A percentile compares a stretch with the other conserved stretches of the same genome.
These are phyloP conservation scores for Scolanthus callimorphus DNA, from an alignment of 92 coral and sea anemone genomes.

Conservation along the genomic window DNA sequence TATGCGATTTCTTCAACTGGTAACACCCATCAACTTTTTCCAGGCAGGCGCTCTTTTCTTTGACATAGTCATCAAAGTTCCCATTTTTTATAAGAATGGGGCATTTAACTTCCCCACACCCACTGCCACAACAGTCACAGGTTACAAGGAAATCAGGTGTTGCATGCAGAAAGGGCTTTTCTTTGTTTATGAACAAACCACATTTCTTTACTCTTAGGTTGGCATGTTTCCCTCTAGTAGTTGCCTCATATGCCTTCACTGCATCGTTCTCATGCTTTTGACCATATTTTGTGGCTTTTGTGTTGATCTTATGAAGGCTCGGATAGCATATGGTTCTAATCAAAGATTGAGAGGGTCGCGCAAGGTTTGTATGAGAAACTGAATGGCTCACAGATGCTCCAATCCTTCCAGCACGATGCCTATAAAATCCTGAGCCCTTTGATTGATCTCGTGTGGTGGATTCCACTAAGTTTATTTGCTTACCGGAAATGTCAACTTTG, in stretches of 20 bases:
- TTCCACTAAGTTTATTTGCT: conserved; percentile 12
- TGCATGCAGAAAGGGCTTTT: conserved; percentile 58
- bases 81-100: conserved; percentile 23
- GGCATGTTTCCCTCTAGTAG: conserved; percentile 31
- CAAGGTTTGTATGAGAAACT: conserved; percentile 14
- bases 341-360: conserved; percentile 37
- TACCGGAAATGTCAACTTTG: conserved; percentile 9
- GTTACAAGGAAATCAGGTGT: conserved; percentile 41
- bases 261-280: conserved; percentile 43
- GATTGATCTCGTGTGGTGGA: conserved; percentile 11
- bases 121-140: conserved; percentile 62
- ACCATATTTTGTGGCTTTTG: conserved; percentile 55
- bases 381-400: conserved; percentile 21
- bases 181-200: conserved; percentile 51
- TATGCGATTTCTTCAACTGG: conserved; percentile 35
- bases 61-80: conserved; percentile 38
- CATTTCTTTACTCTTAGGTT: conserved; percentile 47
- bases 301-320: conserved; percentile 39
- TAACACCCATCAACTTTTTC: conserved; percentile 25
- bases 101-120: conserved; percentile 67
- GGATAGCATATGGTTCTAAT: conserved; percentile 43
- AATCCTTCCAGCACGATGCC: conserved; percentile 37
- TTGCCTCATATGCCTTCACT: conserved; percentile 46
- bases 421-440: conserved; percentile 10
- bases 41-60: conserved; percentile 44